Evolutionary conservation across 2,888 invertebrate genomes (phyloP), one percentile per base, ranked within the genome.

Genomic region (Nymphalis polychloros): DNA sequence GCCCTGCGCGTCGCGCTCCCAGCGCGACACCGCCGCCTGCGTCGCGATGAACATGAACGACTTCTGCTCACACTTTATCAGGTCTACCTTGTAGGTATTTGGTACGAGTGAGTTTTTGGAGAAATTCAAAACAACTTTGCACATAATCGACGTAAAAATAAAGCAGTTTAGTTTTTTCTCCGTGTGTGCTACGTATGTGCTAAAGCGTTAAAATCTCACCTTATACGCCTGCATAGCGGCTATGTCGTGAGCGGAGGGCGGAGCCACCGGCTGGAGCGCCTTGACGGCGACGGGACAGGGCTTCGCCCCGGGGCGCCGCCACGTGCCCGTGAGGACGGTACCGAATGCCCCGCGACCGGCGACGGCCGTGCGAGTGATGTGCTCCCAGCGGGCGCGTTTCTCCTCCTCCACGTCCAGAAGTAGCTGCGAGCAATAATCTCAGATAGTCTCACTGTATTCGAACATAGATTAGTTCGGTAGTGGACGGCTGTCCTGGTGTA

Each of bases 261-360:
- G 98, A 69, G 97, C 96, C 13, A 98, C 97, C 0, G 99, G 98
- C 85, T 98, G 98, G 68, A 99, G 88, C 95, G 98, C 98, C 91
- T 99, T 99, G 92, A 99, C 95, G 0, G 99, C 99, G 1, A 98
- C 84, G 5, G 76, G 76, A 27, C 69, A 68, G 3, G 70, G 55
- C 52, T 66, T 67, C 93, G 94, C 84, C 73, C 95, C 75, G 6
- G 74, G 76, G 27, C 76, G 75, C 23, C 80, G 95, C 85, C 96
- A 96, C 7, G 93, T 93, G 1, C 96, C 98, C 78, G 96, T 95
- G 84, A 98, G 98, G 10, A 99, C 99, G 78, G 99, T 98, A 0
- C 99, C 99, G 92, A 99, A 99, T 0, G 99, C 98, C 2, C 99
- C 99, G n/a, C 98, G 95, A 0, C 99, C 99, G 48, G 98, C 93